phyloP scores from a whole-genome alignment of 2,797 vertebrate species.

The Tympanoctomys barrerae region DNA sequence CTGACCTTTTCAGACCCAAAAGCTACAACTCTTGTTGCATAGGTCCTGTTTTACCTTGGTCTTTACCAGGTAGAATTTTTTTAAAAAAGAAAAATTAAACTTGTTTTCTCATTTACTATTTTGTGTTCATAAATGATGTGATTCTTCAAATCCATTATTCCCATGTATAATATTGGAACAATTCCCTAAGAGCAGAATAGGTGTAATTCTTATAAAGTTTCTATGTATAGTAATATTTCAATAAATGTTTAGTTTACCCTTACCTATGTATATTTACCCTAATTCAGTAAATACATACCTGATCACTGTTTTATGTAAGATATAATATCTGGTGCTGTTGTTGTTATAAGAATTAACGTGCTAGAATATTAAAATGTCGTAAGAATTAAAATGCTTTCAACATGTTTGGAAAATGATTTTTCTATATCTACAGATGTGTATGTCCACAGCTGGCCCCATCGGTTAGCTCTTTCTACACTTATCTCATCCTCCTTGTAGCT shows the following conservation, averaged over 20 bases:
- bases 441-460: background rate
- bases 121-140: background rate
- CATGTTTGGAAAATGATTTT: slow-evolving; percentile 32
- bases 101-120: background rate
- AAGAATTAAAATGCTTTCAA: background rate
- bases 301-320: background rate
- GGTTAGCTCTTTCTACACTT: background rate
- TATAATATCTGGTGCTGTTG: background rate
- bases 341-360: background rate
- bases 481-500: background rate
- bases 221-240: background rate
- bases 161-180: background rate
- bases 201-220: background rate
- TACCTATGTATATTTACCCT: background rate
- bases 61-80: background rate
- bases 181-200: background rate
- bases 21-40: too few species aligned
- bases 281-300: slow-evolving; percentile 30
- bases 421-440: background rate
- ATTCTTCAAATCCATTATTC: background rate
- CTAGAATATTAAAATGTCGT: background rate
- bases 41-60: too few species aligned
- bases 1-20: too few species aligned
- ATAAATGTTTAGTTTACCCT: background rate
- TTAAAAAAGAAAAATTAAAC: background rate